Evolutionary conservation across 2,888 invertebrate genomes (phyloP), one percentile per base, ranked within the genome.

Genomic region (Hartigia nigra): DNA sequence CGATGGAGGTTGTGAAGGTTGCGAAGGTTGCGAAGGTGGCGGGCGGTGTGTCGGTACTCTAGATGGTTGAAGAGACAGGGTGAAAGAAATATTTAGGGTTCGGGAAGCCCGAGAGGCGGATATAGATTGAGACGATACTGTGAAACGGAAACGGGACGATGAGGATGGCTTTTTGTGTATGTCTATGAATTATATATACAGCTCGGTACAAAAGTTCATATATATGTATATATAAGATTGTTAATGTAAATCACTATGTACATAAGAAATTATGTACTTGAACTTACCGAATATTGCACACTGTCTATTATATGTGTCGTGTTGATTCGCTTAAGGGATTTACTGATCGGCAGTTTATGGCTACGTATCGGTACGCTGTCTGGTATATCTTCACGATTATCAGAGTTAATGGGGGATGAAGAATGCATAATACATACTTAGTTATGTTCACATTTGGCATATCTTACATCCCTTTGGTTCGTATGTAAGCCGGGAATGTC

Each of bases 81-180:
- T 35, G 74, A 74, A 72, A 55, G 72, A 74, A 70, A 12, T 74
- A 37, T 77, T n/a, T 31, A 36, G 39, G 36, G 31, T 35, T 31
- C 36, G 72, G 39, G 31, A 31, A 70, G 70, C 35, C 36, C 32
- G 70, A 4, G 12, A 36, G 74, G 39, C 70, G 34, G 31, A 74
- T 37, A n/a, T 31, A 77, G 70, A 72, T 70, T n/a, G 34, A 9
- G 32, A 31, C 32, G 76, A 11, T 35, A 37, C 31, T 23, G 36
- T 14, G 55, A 55, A 55, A 55, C 55, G 55, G 55, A 55, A 55
- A 55, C 23, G 55, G 23, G 55, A 55, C 23, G 23, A 23, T 23
- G 55, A 23, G 55, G 23, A 55, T 55, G 55, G 55, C 55, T 55
- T 55, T 55, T 23, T 55, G 9, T 55, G 55, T 55, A 23, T 39